These are phyloP conservation scores for Drosophila repleta DNA, from an alignment of 1,140 invertebrate species.

Conservation along the genomic window DNA sequence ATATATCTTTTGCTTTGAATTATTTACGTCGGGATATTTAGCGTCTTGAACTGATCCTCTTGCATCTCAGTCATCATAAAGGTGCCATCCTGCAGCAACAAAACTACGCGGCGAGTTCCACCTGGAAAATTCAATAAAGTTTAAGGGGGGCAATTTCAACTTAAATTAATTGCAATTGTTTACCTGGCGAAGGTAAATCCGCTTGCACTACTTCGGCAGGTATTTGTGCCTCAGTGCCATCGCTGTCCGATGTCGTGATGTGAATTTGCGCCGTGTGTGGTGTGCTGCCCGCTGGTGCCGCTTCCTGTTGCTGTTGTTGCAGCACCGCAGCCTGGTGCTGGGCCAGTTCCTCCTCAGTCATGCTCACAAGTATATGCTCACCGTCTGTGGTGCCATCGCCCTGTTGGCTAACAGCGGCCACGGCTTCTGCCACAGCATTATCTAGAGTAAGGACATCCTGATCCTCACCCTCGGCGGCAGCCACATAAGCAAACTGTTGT, in stretches of 20 bases:
- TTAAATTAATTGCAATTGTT: conserved; percentile 25
- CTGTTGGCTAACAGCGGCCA: conserved; percentile 56
- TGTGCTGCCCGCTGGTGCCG: conserved; percentile 49
- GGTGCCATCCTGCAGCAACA: conserved; percentile 91
- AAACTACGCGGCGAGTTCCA: conserved; percentile 91
- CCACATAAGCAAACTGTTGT: conserved; percentile 89
- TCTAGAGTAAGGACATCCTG: conserved; percentile 87
- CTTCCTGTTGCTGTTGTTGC: conserved; percentile 55
- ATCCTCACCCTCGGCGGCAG: conserved; percentile 87
- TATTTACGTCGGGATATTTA: conserved; percentile 85
- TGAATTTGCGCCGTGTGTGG: conserved; percentile 71
- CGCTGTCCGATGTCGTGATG: conserved; percentile 85
- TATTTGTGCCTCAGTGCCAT: conserved; percentile 87
- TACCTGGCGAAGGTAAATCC: conserved; percentile 91
- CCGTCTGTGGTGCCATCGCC: conserved; percentile 84
- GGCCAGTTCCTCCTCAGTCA: conserved; percentile 85
- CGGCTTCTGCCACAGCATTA: conserved; percentile 86
- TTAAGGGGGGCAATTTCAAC: neutral
- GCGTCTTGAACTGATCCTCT: conserved; percentile 91
- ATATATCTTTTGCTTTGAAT: conserved; percentile 16
- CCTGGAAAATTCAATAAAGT: conserved; percentile 84
- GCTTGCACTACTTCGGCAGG: conserved; percentile 93
- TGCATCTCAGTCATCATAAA: conserved; percentile 93
- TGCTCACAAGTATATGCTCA: conserved; percentile 86
- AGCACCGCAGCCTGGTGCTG: conserved; percentile 83